Percentiles rank a stretch among this genome's conserved stretches.
Evolutionary conservation across 2,888 invertebrate genomes (phyloP).

Genomic region (Cephus rjabovi): DNA sequence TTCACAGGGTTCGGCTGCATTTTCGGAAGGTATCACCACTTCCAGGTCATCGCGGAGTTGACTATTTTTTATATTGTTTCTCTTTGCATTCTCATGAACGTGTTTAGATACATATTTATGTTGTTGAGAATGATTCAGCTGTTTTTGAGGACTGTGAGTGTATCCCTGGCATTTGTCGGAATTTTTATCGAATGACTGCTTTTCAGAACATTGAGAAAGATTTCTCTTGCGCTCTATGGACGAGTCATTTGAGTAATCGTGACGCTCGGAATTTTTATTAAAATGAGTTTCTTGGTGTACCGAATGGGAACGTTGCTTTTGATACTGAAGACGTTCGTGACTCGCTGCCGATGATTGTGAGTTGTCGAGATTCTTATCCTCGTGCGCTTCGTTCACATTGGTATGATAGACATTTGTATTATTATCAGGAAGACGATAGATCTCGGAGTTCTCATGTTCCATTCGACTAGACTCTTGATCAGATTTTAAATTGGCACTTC

Average conservation of each 20-base stretch:
- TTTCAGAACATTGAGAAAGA: slow-evolving; percentile 36
- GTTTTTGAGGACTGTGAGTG: slow-evolving; percentile 44
- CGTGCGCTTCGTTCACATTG: slow-evolving; percentile 37
- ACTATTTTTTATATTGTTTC: slow-evolving; percentile 37
- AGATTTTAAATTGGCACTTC: not conserved
- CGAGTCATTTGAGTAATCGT: slow-evolving; percentile 33
- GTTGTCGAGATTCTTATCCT: slow-evolving; percentile 38
- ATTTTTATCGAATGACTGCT: slow-evolving; percentile 32
- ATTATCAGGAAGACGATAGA: slow-evolving; percentile 41
- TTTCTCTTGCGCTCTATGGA: not conserved
- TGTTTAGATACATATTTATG: slow-evolving; percentile 47
- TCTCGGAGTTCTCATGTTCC: slow-evolving; percentile 34
- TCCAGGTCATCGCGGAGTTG: slow-evolving; percentile 44
- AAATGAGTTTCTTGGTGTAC: slow-evolving; percentile 32
- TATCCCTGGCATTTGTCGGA: slow-evolving; percentile 43
- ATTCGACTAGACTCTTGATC: slow-evolving; percentile 27
- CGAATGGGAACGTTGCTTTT: slow-evolving; percentile 30
- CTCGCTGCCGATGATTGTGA: slow-evolving; percentile 27
- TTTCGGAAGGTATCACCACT: slow-evolving; percentile 57
- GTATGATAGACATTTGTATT: slow-evolving; percentile 37
- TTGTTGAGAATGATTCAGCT: slow-evolving; percentile 26
- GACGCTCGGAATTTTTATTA: slow-evolving; percentile 31
- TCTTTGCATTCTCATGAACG: slow-evolving; percentile 37
- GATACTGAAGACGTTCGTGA: slow-evolving; percentile 24
- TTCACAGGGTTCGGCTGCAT: slow-evolving; percentile 59